Evolutionary conservation across 64 coral and sea anemone species (phyloP), one percentile per base, ranked within the genome.

Genomic region (Astreopora myriophthalma): DNA sequence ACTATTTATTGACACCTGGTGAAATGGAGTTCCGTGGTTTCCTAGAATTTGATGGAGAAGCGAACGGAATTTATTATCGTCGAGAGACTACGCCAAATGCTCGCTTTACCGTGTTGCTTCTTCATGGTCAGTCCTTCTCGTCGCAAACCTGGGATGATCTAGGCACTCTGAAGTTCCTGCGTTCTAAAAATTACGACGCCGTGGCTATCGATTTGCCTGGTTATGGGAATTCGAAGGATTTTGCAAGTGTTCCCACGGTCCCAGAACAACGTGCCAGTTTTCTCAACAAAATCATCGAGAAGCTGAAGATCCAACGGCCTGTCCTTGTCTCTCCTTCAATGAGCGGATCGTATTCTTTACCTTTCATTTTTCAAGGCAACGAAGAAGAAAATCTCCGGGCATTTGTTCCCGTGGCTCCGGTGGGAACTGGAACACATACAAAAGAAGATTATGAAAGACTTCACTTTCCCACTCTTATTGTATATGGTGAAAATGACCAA

Each of bases 121-220:
- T 98, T 25, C 96, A 98, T 22, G 96, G 96, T 2, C 55, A 93
- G 25, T 48, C 42, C 3, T 98, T 95, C 24, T 89, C 89, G 30
- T 98, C 96, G 26, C 80, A 95, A 70, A 93, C 64, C 9, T 98
- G 96, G 96, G 79, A 92, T 22, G 84, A 94, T 49, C 55, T 92
- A 1, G 90, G 87, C 13, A 98, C 96, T 14, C 75, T 98, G 31
- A 67, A 95, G 32, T 62, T 95, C 67, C 64, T 98, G 22, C 24
- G 72, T 6, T 62, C 88, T 35, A 85, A 93, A 17, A 86, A 82
- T 60, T 98, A 95, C 46, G 75, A 89, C 25, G 93, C 92, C 20
- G 64, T 98, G 17, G 93, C 96, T 0, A 29, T 98, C 19, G 96
- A 98, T 90, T 74, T 98, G 61, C 93, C 96, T 12, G 89, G 48